A percentile compares a stretch with the other conserved stretches of the same genome.
phyloP scores from a whole-genome alignment of 2,113 vertebrate genomes.

The Amblyopsis rosae region DNA sequence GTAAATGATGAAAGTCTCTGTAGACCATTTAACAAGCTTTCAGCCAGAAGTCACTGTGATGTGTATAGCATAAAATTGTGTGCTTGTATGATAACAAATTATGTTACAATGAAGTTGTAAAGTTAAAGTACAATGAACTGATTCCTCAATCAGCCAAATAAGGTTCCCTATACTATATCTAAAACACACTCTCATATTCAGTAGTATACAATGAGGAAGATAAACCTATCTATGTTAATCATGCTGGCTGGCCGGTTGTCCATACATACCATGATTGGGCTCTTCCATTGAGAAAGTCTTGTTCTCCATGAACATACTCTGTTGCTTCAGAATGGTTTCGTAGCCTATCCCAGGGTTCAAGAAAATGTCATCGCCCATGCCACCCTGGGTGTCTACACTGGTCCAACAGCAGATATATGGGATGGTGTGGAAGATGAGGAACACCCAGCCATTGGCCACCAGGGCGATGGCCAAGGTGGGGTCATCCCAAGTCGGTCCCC shows the following conservation, averaged over 20 bases:
- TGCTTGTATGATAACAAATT: too few relatives aligned
- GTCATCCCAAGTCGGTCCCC: conserved; percentile 82
- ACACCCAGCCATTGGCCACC: conserved; percentile 84
- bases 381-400: conserved; percentile 40
- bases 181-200: too few relatives aligned
- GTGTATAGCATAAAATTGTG: too few relatives aligned
- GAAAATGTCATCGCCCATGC: conserved; percentile 75
- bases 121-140: too few relatives aligned
- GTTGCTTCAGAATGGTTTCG: conserved; percentile 91
- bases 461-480: conserved; percentile 90
- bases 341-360: conserved; percentile 83
- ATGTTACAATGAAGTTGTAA: too few relatives aligned
- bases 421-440: conserved; percentile 85
- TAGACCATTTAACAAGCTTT: background rate
- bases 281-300: conserved; percentile 96
- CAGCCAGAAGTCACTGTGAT: background rate
- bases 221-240: too few relatives aligned
- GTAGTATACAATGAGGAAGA: too few relatives aligned
- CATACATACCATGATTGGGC: conserved; percentile 78
- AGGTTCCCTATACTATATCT: too few relatives aligned
- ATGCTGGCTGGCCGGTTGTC: too few relatives aligned
- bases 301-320: conserved; percentile 93
- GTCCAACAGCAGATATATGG: conserved; percentile 84
- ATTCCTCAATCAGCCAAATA: too few relatives aligned
- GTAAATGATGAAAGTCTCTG: background rate